Evolutionary conservation across 1,140 invertebrate species (phyloP), one percentile per base, ranked within the genome.

Genomic region (Ceratosolen solmsi): DNA sequence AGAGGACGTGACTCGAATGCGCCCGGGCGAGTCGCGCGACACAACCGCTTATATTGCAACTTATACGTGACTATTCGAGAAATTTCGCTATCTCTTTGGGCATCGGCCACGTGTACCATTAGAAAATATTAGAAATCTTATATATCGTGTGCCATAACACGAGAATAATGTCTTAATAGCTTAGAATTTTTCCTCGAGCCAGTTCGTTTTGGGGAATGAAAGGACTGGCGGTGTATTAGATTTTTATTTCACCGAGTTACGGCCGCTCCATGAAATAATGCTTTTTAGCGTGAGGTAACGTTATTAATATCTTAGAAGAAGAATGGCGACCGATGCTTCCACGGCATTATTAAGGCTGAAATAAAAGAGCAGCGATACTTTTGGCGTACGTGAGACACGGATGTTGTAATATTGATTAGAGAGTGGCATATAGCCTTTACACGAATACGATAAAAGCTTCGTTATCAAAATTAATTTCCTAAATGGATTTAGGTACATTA

Each of bases 1-100:
- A 87, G 84, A 76, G 51, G 71, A 82, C 79, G 82, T 68, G 58
- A 82, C 80, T 54, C 46, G 58, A 83, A 88, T 84, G 82, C 46
- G 22, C 70, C 54, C 11, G 4, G 15, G 0, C 17, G 25, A 17
- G 71, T n/a, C 58, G 49, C 63, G 68, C 81, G 56, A 38, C 11
- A 13, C 60, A 8, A 56, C 58, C 73, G 79, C 27, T 56, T n/a
- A n/a, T n/a, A n/a, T n/a, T 49, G 79, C 58, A 80, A 68, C 71
- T 73, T 80, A 74, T 72, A 72, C 80, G 65, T 82, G 80, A 77
- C 73, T 77, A 82, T 77, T 77, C 74, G 30, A 25, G 54, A 60
- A 36, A 77, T 72, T 77, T 70, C 58, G 60, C 73, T 72, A 76
- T 75, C 74, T 77, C 72, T 25, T n/a, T 70, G 36, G 65, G 65